phyloP scores from a whole-genome alignment of 2,888 invertebrate species.

The Erebia ligea region DNA sequence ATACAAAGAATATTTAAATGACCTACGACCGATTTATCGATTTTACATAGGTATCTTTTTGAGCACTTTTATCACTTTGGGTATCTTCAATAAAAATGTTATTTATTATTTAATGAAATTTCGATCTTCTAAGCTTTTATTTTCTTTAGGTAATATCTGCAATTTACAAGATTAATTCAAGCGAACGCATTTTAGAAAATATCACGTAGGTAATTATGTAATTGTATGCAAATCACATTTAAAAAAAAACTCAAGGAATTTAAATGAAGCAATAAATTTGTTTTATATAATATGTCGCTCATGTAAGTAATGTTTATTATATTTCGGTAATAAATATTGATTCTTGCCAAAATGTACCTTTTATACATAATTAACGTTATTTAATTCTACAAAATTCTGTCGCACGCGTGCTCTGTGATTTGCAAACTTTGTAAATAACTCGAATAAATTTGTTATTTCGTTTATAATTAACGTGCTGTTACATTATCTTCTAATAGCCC shows the following conservation, averaged over 20 bases:
- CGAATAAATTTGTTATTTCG: slow-evolving; percentile 80
- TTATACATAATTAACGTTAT: slow-evolving; percentile 46
- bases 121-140: not conserved
- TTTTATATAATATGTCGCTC: slow-evolving; percentile 16
- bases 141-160: not conserved
- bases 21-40: slow-evolving; percentile 10
- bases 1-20: slow-evolving; percentile 38
- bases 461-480: slow-evolving; percentile 71
- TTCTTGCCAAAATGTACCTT: slow-evolving; percentile 66
- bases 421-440: slow-evolving; percentile 80
- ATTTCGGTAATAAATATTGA: slow-evolving; percentile 34
- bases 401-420: slow-evolving; percentile 77
- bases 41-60: slow-evolving; percentile 23
- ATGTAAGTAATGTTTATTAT: slow-evolving; percentile 19
- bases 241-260: not conserved
- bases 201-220: slow-evolving; percentile 22
- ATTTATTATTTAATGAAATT: slow-evolving; percentile 18
- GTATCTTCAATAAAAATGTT: slow-evolving; percentile 11
- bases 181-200: slow-evolving; percentile 24
- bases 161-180: not conserved
- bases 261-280: slow-evolving; percentile 15
- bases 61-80: slow-evolving; percentile 33
- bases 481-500: slow-evolving; percentile 60
- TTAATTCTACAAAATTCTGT: slow-evolving; percentile 53
- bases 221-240: slow-evolving; percentile 37